Percentiles rank a stretch among this genome's conserved stretches.
Conservation (phyloP, 1,140 invertebrate species). For the Ips nitidus region DNA sequence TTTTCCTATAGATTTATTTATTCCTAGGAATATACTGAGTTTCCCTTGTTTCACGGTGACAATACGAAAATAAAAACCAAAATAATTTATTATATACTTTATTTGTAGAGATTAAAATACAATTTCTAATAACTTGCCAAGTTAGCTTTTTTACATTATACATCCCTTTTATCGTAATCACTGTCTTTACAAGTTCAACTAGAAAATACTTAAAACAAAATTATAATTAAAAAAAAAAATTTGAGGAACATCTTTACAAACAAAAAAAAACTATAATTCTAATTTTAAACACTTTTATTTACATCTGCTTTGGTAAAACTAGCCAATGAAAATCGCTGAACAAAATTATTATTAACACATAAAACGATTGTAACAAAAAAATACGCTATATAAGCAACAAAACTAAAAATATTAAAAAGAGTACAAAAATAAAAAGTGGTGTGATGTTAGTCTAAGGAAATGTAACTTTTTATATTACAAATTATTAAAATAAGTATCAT, state of each 20-base stretch:
- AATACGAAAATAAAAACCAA: too few species aligned
- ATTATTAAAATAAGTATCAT: not conserved
- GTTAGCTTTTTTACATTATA: constrained; percentile 45
- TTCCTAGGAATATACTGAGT: too few species aligned
- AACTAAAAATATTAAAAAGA: constrained; percentile 31
- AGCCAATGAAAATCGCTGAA: constrained; percentile 46
- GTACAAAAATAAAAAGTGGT: constrained; percentile 29
- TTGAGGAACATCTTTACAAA: constrained; percentile 40
- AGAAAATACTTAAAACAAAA: constrained; percentile 44
- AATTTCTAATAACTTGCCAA: constrained; percentile 46
- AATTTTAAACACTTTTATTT: constrained; percentile 47
- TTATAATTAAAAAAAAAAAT: constrained; percentile 35
- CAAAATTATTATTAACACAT: constrained; percentile 1
- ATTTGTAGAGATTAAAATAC: constrained; percentile 50
- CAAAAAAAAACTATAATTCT: constrained; percentile 39
- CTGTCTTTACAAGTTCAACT: constrained; percentile 47
- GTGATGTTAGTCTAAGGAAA: constrained; percentile 11
- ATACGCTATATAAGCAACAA: constrained; percentile 18
- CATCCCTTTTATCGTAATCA: constrained; percentile 43
- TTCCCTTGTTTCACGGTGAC: too few species aligned
- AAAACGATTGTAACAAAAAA: constrained; percentile 37
- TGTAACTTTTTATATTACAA: not conserved
- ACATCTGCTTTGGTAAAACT: constrained; percentile 52
- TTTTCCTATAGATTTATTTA: too few species aligned
- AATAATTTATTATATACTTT: constrained; percentile 24